These are phyloP conservation scores for Ormyrus pomaceus DNA, from an alignment of 2,888 invertebrate genomes.

Conservation along the genomic window DNA sequence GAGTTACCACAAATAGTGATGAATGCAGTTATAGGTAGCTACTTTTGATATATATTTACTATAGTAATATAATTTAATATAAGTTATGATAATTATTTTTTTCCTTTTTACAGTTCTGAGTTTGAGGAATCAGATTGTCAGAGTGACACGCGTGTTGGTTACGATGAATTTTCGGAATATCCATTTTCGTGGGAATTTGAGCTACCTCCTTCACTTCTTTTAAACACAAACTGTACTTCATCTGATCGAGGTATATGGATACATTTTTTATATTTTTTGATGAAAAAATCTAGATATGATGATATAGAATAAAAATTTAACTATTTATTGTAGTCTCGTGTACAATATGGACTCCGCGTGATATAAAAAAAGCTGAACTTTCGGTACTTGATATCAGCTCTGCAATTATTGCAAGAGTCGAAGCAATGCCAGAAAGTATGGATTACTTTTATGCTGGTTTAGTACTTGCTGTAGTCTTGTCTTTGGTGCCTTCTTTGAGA, in stretches of 20 bases:
- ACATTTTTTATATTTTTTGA: not conserved
- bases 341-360: conserved; percentile 94
- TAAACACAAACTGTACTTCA: conserved; percentile 83
- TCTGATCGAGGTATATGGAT: conserved; percentile 83
- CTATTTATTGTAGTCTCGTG: conserved; percentile 85
- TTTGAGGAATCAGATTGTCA: conserved; percentile 78
- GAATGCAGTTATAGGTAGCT: conserved; percentile 85
- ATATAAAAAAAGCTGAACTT: conserved; percentile 93
- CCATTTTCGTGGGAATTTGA: conserved; percentile 81
- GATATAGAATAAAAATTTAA: not conserved
- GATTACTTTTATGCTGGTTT: conserved; percentile 87
- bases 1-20: conserved; percentile 92
- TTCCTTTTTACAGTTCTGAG: conserved; percentile 79
- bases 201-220: conserved; percentile 84
- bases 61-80: conserved; percentile 8
- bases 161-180: conserved; percentile 75
- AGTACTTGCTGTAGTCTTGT: conserved; percentile 79
- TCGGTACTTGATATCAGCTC: conserved; percentile 97
- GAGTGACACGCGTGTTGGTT: conserved; percentile 71
- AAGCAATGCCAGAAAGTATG: conserved; percentile 86
- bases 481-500: conserved; percentile 81
- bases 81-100: not conserved
- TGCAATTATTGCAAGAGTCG: conserved; percentile 94
- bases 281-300: not conserved
- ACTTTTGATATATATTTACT: conserved; percentile 5